These are phyloP conservation scores for Laspeyria flexula DNA, from an alignment of 2,888 invertebrate genomes.

Conservation along the genomic window DNA sequence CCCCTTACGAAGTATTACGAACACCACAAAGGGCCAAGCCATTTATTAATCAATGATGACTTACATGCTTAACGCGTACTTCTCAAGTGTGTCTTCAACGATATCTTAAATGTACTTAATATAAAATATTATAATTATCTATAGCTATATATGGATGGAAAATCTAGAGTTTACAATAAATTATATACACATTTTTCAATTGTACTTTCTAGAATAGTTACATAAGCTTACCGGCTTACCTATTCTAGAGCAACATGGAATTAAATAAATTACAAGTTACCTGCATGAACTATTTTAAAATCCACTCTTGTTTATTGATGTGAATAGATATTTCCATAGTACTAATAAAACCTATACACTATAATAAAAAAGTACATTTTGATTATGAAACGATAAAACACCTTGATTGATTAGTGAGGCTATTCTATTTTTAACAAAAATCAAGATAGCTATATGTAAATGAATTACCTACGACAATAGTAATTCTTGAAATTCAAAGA, in stretches of 20 bases:
- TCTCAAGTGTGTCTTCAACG: conserved; percentile 29
- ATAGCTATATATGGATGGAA: too few relatives aligned
- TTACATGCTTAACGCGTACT: conserved; percentile 42
- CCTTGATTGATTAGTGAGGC: background rate
- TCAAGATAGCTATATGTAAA: background rate
- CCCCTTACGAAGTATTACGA: conserved; percentile 48
- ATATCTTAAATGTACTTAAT: conserved; percentile 13
- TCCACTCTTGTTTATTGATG: background rate
- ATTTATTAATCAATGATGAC: conserved; percentile 75
- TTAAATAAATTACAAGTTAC: too few relatives aligned
- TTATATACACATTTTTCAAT: too few relatives aligned
- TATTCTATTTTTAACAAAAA: background rate
- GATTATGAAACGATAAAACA: background rate
- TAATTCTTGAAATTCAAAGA: conserved; percentile 1
- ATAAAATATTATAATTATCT: too few relatives aligned
- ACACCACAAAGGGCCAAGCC: conserved; percentile 59
- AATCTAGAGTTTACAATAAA: too few relatives aligned
- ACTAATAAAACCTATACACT: background rate
- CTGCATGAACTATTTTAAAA: background rate
- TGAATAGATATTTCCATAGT: background rate
- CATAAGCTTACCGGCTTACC: too few relatives aligned
- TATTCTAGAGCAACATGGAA: too few relatives aligned
- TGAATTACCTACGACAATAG: background rate
- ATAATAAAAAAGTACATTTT: background rate
- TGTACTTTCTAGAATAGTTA: too few relatives aligned